Evolutionary conservation across 1,140 invertebrate genomes (phyloP), one percentile per base, ranked within the genome.

Genomic region (Dicyema japonicum): DNA sequence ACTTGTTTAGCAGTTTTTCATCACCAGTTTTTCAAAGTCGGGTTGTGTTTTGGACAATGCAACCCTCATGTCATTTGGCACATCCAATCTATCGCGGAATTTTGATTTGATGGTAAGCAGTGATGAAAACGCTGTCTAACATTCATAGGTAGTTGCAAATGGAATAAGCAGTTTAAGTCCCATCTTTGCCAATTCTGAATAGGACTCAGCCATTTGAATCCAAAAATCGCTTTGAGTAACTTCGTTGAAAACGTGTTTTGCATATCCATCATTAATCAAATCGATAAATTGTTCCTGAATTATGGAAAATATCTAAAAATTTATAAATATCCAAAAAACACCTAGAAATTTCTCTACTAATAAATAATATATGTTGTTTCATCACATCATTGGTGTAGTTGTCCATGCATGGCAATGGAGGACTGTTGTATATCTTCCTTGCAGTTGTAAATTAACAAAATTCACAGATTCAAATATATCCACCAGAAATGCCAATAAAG

Each of bases 171-270:
- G 5, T 23, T 14, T 4, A 12, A 5, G n/a, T 12, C 11, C 22
- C n/a, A 23, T n/a, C 22, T 23, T 23, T 23, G 22, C 22, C 11
- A 23, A 11, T 12, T 23, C 9, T 5, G 22, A 23, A 23, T 23
- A 23, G 4, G 4, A 23, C n/a, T 23, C 11, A 12, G 15, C 4
- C n/a, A 23, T 23, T 23, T 23, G 11, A 23, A 4, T 23, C 22
- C 4, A 23, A 23, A 23, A 23, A 23, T 23, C 22, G 15, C 22
- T 23, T 12, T 14, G 15, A 23, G 11, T 4, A 23, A 9, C 15
- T n/a, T 23, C n/a, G 15, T 14, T 23, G 22, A 23, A 23, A 23
- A 23, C 22, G 15, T 23, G 22, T 23, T 23, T 23, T 23, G 22
- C n/a, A n/a, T 21, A 12, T 14, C 22, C 22, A 23, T 23, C 22